Evolutionary conservation across 2,797 vertebrate genomes (phyloP), one percentile per base, ranked within the genome.

Genomic region (Lithobates sylvaticus): DNA sequence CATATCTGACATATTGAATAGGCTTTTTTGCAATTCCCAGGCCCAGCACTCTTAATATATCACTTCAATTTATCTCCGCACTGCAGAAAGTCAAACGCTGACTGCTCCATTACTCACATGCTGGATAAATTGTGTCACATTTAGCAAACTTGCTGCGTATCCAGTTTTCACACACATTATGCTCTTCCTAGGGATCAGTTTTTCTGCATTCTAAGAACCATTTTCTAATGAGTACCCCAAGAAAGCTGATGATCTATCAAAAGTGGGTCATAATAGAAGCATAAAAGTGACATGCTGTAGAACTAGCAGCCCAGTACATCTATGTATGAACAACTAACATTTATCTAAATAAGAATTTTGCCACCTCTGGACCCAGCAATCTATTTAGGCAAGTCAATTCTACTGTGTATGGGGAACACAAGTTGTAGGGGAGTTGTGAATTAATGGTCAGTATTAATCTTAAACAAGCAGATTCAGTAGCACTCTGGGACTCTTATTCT

Each of bases 21-120:
- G 71, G 50, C 76, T 78, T 3, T 83, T 73, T 87, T 84, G 42
- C 61, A 84, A 80, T 79, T 79, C 81, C 71, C 76, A 76, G 36
- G 70, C 61, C 68, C 71, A 34, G 79, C 64, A 76, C 54, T 80
- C 76, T 80, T 87, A 87, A 84, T 87, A 79, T 80, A 87, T 87
- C 86, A 87, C 81, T 61, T 87, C 76, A 84, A 84, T 87, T 87
- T 87, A 84, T 87, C 86, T 87, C 86, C 10, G 69, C 81, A 84
- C 81, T 87, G 86, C 86, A 87, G 81, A 87, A 87, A 84, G 86
- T 87, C 86, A 84, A 80, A 80, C 34, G 71, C 50, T 87, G 86
- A 87, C 86, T 87, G 86, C 86, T 87, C 81, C 86, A 87, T 87
- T 87, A 87, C 86, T 87, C 86, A 84, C 76, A 84, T 70, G 36